Evolutionary conservation across 2,113 vertebrate genomes (phyloP), one percentile per base, ranked within the genome.

Genomic region (Riparia riparia): DNA sequence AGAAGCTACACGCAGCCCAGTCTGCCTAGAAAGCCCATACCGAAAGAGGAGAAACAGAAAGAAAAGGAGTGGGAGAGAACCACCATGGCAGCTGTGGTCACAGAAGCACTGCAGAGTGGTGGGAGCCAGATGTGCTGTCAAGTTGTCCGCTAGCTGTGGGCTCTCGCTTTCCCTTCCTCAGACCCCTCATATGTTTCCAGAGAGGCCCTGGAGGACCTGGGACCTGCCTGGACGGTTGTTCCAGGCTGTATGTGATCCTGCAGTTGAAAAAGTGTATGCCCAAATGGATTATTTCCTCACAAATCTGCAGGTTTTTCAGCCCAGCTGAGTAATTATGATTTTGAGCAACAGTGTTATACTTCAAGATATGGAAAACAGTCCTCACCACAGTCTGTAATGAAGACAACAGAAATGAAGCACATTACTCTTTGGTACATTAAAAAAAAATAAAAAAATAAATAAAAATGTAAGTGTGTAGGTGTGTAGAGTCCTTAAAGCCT

Each of bases 121-220:
- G 45, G 19, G 28, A 65, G 11, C 3, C 4, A 13, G 16, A 14
- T 1, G 8, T 25, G 14, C 21, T 47, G n/a, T 17, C 42, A 56
- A 15, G 11, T 10, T 54, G 12, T 31, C 26, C 39, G 41, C 6
- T 17, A 10, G 29, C 12, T 37, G 12, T 28, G 17, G 9, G 21
- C 18, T 83, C 29, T 29, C 20, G 34, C 2, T 76, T 14, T 64
- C 39, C 15, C 4, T 64, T 7, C 7, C 5, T 77, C 9, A 7
- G 0, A 0, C 20, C 7, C 28, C 7, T 39, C 0, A 0, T 5
- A 22, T 31, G 9, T 32, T 61, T 47, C n/a, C 12, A 28, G 25
- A 74, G 14, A 0, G 14, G 21, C 32, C 14, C 1, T 41, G 31
- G 56, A n/a, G 7, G 2, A 31, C 8, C 16, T 17, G 14, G 24